Base-by-base conservation (phyloP, 2,888 invertebrate species). In the Hermodice carunculata region DNA sequence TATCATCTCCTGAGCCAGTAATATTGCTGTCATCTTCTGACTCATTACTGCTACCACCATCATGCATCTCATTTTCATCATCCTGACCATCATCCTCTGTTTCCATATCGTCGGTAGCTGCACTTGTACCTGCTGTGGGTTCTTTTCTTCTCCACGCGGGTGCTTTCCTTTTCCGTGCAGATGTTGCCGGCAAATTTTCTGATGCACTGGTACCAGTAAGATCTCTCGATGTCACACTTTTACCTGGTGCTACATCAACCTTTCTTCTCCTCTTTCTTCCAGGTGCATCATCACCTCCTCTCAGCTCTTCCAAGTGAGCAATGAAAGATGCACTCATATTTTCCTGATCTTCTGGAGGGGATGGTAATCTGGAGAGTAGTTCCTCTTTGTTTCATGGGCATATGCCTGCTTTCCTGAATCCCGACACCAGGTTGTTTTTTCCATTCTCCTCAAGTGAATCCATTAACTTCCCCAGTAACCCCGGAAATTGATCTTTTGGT, bases 381-480 rank as follows among this genome's bases (percentile, higher is more conserved):
- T 52, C n/a, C 8, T 28, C 19, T 11, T 5, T 6, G 19, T 31
- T 5, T 4, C 29, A 4, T 29, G 37, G 53, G 3, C 22, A 8
- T 29, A 56, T 56, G 1, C 56, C 56, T 14, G 24, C 4, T 24
- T 56, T 56, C 14, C 56, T 1, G 28, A 56, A 56, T 8, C 56
- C 56, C 17, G 40, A 11, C 2, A 8, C 4, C 22, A 56, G 17
- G 5, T 56, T 56, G n/a, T 42, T 28, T 19, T 4, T 14, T 1
- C 17, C 3, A 29, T 40, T 42, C 17, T 22, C 22, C n/a, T n/a
- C n/a, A 5, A 42, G 17, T 3, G 11, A 17, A 11, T 37, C 26
- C 22, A 26, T 56, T 28, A 56, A 22, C n/a, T 56, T 8, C 5
- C 4, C 17, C 32, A 54, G 54, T 5, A 37, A 28, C 14, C 8